These are phyloP conservation scores for Hypomecis punctinalis DNA, from an alignment of 2,888 invertebrate species.

Conservation along the genomic window DNA sequence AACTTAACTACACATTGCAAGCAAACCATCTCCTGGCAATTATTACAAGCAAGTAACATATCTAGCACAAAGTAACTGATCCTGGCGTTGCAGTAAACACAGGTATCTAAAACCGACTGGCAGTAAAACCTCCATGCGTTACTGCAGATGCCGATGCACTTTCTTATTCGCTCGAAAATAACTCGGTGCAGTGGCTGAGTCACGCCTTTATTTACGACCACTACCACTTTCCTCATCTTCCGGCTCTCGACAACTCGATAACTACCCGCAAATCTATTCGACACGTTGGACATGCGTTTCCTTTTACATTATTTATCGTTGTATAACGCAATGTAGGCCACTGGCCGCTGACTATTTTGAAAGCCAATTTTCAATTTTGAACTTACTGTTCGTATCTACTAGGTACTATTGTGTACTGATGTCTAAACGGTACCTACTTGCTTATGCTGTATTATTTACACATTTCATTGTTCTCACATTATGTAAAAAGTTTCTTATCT, in stretches of 20 bases:
- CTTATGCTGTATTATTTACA: too few species aligned
- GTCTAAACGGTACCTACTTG: too few species aligned
- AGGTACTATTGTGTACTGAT: too few species aligned
- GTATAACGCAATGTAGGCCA: constrained; percentile 39
- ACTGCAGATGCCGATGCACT: constrained; percentile 63
- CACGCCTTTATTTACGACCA: constrained; percentile 75
- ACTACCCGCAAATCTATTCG: constrained; percentile 56
- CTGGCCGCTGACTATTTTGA: constrained; percentile 2
- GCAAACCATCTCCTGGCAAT: too few species aligned
- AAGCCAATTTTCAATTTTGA: too few species aligned
- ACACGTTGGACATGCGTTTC: constrained; percentile 45
- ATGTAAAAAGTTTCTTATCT: too few species aligned
- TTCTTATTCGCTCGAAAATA: constrained; percentile 81
- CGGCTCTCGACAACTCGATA: constrained; percentile 53
- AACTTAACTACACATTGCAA: too few species aligned
- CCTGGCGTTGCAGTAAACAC: constrained; percentile 10
- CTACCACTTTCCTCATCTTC: constrained; percentile 62
- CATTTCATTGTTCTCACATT: too few species aligned
- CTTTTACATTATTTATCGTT: constrained; percentile 45
- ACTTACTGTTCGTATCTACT: too few species aligned
- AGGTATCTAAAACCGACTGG: constrained; percentile 21
- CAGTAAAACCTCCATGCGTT: constrained; percentile 22
- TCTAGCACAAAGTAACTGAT: too few species aligned
- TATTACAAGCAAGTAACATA: too few species aligned
- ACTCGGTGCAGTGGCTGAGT: constrained; percentile 59